A percentile compares a stretch with the other conserved stretches of the same genome.
phyloP scores from a whole-genome alignment of 1,140 invertebrate species.

The Drosophila funebris region DNA sequence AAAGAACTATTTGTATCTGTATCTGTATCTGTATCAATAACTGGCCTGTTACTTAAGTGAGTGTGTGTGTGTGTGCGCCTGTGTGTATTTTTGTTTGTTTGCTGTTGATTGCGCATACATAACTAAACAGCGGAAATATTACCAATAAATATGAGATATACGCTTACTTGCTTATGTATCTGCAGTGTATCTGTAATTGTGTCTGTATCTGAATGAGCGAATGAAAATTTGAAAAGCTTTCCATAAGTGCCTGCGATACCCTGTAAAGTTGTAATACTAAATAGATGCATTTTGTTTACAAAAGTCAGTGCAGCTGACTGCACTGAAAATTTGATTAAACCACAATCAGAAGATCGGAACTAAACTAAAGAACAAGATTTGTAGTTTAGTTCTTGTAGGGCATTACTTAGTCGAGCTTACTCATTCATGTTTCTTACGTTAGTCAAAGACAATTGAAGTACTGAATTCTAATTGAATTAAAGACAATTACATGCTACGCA shows the following conservation, averaged over 20 bases:
- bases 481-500: conserved; percentile 57
- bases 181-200: not conserved
- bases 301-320: too few species aligned
- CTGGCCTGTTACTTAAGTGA: not conserved
- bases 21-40: conserved; percentile 42
- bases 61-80: not conserved
- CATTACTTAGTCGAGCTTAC: not conserved
- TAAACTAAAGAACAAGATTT: too few species aligned
- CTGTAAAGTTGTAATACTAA: not conserved
- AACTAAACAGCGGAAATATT: conserved; percentile 43
- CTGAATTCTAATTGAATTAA: conserved; percentile 68
- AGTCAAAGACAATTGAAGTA: conserved; percentile 59
- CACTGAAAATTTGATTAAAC: too few species aligned
- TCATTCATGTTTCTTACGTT: not conserved
- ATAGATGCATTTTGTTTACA: not conserved
- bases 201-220: not conserved
- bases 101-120: conserved; percentile 30
- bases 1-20: conserved; percentile 28
- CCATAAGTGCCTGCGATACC: not conserved
- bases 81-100: conserved; percentile 30
- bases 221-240: conserved; percentile 22
- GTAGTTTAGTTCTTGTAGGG: not conserved
- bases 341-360: too few species aligned
- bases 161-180: conserved; percentile 5
- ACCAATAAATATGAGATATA: conserved; percentile 42